Evolutionary conservation across 2,888 invertebrate genomes (phyloP).

Genomic region (Tachina fera): DNA sequence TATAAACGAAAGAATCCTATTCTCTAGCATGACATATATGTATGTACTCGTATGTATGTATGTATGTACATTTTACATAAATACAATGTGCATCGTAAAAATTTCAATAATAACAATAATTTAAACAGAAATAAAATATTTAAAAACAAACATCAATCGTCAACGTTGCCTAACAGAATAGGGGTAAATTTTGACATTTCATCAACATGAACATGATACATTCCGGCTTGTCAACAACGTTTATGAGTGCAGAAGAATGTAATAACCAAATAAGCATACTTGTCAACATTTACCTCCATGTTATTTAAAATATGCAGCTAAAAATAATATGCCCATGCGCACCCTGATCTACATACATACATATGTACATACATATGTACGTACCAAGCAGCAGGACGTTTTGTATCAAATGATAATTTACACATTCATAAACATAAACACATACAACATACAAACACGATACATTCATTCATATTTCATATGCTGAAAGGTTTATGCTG

Average conservation of each 20-base stretch:
- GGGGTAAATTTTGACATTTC: slow-evolving; percentile 58
- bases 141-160: not conserved
- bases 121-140: slow-evolving; percentile 30
- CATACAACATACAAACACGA: not conserved
- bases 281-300: slow-evolving; percentile 72
- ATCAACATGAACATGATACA: slow-evolving; percentile 53
- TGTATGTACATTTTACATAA: no score
- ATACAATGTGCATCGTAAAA: not conserved
- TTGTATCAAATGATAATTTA: slow-evolving; percentile 17
- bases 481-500: slow-evolving; percentile 60
- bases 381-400: not conserved
- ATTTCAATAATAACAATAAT: slow-evolving; percentile 5
- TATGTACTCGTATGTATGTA: no score
- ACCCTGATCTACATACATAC: slow-evolving; percentile 35
- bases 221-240: slow-evolving; percentile 62
- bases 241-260: slow-evolving; percentile 64
- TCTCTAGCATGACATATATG: not conserved
- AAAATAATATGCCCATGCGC: slow-evolving; percentile 50
- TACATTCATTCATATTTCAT: slow-evolving; percentile 56
- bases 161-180: slow-evolving; percentile 11
- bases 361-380: no score
- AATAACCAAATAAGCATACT: slow-evolving; percentile 72
- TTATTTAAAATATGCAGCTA: slow-evolving; percentile 54
- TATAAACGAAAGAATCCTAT: no score
- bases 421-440: not conserved